phyloP scores from a whole-genome alignment of 2,113 vertebrate species.

The Vombatus ursinus region DNA sequence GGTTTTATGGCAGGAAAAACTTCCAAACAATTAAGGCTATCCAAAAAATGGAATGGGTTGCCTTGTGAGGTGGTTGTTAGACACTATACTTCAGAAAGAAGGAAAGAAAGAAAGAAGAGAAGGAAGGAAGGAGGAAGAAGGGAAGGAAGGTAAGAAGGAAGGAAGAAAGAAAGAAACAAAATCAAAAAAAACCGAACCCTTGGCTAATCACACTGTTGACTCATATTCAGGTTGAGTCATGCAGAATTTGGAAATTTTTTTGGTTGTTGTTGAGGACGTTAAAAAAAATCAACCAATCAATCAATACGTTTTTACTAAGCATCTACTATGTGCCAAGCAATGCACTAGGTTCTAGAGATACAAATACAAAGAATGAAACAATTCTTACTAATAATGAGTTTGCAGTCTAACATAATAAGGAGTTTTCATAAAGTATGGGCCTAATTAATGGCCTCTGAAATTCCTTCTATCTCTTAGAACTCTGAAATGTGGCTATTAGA shows the following conservation, averaged over 20 bases:
- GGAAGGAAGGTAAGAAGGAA: neutral
- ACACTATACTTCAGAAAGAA: neutral
- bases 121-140: neutral
- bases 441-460: neutral
- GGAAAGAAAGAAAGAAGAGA: neutral
- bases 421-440: neutral
- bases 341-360: neutral
- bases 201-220: neutral
- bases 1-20: neutral
- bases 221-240: neutral
- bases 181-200: neutral
- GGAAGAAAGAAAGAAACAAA: neutral
- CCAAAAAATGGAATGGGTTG: neutral
- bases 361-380: neutral
- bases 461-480: neutral
- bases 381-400: neutral
- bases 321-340: neutral
- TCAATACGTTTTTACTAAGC: neutral
- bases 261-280: neutral
- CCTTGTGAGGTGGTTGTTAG: neutral
- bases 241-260: neutral
- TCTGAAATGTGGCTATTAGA: neutral
- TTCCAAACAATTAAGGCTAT: neutral
- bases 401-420: neutral
- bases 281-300: neutral